Conservation (phyloP, 1,140 invertebrate genomes). For the Diabrotica virgifera region DNA sequence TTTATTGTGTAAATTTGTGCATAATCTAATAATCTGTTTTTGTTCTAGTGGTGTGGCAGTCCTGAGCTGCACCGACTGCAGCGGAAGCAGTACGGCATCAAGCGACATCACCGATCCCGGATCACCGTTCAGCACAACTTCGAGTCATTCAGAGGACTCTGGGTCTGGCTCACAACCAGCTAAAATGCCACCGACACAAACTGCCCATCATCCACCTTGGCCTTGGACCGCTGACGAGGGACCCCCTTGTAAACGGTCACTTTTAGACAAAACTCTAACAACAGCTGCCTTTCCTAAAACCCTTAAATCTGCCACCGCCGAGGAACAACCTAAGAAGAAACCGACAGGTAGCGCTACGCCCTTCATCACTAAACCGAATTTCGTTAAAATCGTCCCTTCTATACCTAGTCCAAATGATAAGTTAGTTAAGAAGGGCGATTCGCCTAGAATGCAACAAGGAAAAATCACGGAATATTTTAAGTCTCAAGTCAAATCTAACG, state of each 20-base stretch:
- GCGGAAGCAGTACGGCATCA: slow-evolving; percentile 60
- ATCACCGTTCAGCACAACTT: slow-evolving; percentile 70
- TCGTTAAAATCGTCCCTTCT: slow-evolving; percentile 21
- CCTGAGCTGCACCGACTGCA: slow-evolving; percentile 63
- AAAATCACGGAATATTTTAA: slow-evolving; percentile 82
- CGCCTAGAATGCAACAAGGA: slow-evolving; percentile 50
- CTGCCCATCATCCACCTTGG: slow-evolving; percentile 49
- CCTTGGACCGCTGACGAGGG: slow-evolving; percentile 43
- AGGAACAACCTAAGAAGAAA: slow-evolving; percentile 15
- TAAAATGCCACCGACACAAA: slow-evolving; percentile 54
- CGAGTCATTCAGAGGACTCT: slow-evolving; percentile 48
- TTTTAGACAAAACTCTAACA: slow-evolving; percentile 36
- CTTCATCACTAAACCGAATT: neutral
- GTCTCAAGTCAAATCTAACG: slow-evolving; percentile 70
- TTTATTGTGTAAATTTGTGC: neutral
- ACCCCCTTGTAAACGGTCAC: slow-evolving; percentile 33
- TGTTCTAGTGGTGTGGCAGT: slow-evolving; percentile 68
- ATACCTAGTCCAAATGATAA: slow-evolving; percentile 26
- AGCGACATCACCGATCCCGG: slow-evolving; percentile 78
- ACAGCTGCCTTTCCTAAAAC: slow-evolving; percentile 29
- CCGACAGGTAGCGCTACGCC: slow-evolving; percentile 4
- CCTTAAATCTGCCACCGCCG: slow-evolving; percentile 10
- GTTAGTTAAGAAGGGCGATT: slow-evolving; percentile 47
- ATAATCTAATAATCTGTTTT: slow-evolving; percentile 21
- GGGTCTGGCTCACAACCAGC: slow-evolving; percentile 35